These are phyloP conservation scores for Cancer borealis DNA, from an alignment of 2,888 invertebrate genomes.

Conservation along the genomic window DNA sequence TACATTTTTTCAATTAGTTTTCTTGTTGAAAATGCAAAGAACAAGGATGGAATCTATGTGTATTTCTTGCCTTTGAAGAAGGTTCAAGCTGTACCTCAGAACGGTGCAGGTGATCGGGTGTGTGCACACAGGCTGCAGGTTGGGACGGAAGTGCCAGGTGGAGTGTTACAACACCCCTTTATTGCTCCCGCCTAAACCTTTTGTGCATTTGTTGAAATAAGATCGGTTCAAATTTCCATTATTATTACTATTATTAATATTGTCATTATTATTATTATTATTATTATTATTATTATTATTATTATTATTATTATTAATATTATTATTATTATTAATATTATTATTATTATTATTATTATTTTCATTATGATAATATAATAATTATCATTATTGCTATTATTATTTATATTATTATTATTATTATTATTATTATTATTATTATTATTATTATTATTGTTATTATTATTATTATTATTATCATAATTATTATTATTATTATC, in stretches of 20 bases:
- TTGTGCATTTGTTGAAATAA: background rate
- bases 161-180: background rate
- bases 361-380: too few relatives aligned
- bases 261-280: background rate
- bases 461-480: too few relatives aligned
- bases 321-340: too few relatives aligned
- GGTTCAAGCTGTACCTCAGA: background rate
- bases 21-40: background rate
- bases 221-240: background rate
- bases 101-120: background rate
- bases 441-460: too few relatives aligned
- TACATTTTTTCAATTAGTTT: background rate
- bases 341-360: too few relatives aligned
- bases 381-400: too few relatives aligned
- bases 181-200: background rate
- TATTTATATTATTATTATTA: too few relatives aligned
- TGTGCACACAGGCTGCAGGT: background rate
- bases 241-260: background rate
- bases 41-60: background rate
- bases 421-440: too few relatives aligned
- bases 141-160: conserved; percentile 30
- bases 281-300: background rate
- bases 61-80: background rate
- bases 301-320: background rate
- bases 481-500: too few relatives aligned